Evolutionary conservation across 1,140 invertebrate genomes (phyloP).

Genomic region (Homarus americanus): DNA sequence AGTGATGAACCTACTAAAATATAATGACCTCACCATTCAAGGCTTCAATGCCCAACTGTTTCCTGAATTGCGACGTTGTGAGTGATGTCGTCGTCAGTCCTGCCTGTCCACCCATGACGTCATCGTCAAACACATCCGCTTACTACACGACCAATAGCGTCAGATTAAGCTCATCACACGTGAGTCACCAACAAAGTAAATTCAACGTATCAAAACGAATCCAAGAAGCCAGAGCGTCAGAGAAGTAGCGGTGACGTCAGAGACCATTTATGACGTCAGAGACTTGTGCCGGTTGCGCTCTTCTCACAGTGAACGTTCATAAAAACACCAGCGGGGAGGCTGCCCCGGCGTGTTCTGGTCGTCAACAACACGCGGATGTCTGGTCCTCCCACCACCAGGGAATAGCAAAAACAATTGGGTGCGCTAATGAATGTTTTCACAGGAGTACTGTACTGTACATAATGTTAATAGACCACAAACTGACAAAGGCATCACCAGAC

Average conservation of each 20-base stretch:
- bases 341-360: not conserved
- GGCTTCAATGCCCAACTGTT: too few species aligned
- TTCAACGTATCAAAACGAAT: not conserved
- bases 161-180: not conserved
- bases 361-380: not conserved
- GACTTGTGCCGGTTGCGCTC: not conserved
- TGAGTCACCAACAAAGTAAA: not conserved
- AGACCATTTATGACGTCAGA: not conserved
- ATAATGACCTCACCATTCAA: too few species aligned
- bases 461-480: too few species aligned
- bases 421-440: too few species aligned
- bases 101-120: not conserved
- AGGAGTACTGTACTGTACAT: too few species aligned
- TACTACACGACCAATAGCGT: not conserved
- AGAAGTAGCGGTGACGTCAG: not conserved
- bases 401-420: too few species aligned
- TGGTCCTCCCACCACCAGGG: not conserved
- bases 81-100: not conserved
- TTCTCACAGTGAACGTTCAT: not conserved
- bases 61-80: not conserved
- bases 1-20: too few species aligned
- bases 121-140: not conserved
- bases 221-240: not conserved
- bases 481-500: too few species aligned
- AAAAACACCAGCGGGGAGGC: not conserved